Percentiles rank a stretch among this genome's conserved stretches.
Conservation (phyloP, 92 coral and sea anemone species). For the Anthopleura xanthogrammica region DNA sequence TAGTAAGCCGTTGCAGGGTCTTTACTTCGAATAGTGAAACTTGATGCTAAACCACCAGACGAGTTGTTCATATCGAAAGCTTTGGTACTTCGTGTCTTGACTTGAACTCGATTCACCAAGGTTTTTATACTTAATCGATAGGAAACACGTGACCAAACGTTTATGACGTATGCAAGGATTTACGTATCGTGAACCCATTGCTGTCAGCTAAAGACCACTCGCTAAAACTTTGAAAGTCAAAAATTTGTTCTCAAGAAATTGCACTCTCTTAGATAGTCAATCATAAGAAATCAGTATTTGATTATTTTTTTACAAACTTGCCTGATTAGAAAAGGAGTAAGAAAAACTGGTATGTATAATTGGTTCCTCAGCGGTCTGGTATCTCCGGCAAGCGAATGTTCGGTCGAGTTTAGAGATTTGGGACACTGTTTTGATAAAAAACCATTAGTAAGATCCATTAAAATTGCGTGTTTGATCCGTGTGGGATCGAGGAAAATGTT, state of each 20-base stretch:
- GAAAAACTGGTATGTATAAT: too few species aligned
- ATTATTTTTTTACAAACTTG: too few species aligned
- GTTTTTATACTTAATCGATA: not conserved
- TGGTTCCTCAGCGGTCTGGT: not conserved
- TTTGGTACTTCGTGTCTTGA: not conserved
- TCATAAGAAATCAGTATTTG: too few species aligned
- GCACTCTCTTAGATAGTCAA: not conserved
- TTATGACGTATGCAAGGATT: not conserved
- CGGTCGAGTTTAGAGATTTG: not conserved
- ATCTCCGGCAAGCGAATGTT: not conserved
- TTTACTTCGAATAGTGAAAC: not conserved
- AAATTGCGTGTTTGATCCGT: not conserved
- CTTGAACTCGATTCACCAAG: not conserved
- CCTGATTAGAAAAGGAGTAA: too few species aligned
- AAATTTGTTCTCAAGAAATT: not conserved
- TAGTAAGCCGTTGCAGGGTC: not conserved
- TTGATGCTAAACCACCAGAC: not conserved
- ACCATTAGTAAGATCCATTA: not conserved
- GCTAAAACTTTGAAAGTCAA: not conserved
- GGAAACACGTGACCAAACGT: not conserved
- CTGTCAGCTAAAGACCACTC: not conserved
- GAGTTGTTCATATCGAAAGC: conserved; percentile 12
- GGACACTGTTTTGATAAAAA: not conserved
- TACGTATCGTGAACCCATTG: not conserved
- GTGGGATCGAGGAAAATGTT: not conserved